Conservation (phyloP, 2,797 vertebrate genomes). For the Diplodus sargus region DNA sequence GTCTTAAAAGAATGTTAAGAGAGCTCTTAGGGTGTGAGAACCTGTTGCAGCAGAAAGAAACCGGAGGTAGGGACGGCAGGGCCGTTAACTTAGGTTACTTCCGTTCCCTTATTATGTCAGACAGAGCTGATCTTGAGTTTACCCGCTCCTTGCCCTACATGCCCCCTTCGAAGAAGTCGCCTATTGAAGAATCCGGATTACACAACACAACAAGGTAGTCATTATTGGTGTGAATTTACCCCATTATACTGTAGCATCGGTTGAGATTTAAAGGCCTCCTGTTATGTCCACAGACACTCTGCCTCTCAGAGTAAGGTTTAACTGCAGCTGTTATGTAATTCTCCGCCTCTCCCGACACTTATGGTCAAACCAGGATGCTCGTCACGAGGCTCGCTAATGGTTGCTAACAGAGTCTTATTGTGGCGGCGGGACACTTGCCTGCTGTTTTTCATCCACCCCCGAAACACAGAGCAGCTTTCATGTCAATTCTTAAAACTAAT, state of each 20-base stretch:
- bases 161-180: not conserved
- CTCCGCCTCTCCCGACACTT: conserved; percentile 40
- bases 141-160: not conserved
- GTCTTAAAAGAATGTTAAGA: not conserved
- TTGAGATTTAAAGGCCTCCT: conserved; percentile 1
- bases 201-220: conserved; percentile 38
- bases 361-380: conserved; percentile 44
- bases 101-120: not conserved
- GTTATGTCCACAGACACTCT: conserved; percentile 13
- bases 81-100: not conserved
- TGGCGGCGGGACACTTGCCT: conserved; percentile 28
- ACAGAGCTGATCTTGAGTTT: not conserved
- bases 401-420: conserved; percentile 60
- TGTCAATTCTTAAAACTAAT: conserved; percentile 1
- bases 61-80: not conserved
- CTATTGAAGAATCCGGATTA: not conserved
- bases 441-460: conserved; percentile 26
- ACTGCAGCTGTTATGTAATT: conserved; percentile 51
- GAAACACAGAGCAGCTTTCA: conserved; percentile 35
- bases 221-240: conserved; percentile 15
- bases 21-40: not conserved
- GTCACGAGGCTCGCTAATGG: conserved; percentile 57
- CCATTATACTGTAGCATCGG: not conserved
- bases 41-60: not conserved
- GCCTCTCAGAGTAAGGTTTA: conserved; percentile 17